Percentiles rank a stretch among this genome's conserved stretches.
phyloP scores from a whole-genome alignment of 2,888 invertebrate genomes.

The Ferrisia virgata region DNA sequence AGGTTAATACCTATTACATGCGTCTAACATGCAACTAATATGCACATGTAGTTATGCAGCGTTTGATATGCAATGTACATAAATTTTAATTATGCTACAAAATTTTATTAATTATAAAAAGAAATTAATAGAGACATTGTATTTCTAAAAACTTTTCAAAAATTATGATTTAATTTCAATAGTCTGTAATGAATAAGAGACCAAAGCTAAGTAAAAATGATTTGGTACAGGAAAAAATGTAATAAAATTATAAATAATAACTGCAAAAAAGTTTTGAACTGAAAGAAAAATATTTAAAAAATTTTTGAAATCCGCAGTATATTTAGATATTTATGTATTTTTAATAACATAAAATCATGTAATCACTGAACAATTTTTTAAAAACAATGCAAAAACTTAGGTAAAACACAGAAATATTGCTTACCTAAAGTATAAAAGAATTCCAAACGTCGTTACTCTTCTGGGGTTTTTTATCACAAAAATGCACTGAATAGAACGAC shows the following conservation, averaged over 20 bases:
- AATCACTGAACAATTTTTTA: too few relatives aligned
- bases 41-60: too few relatives aligned
- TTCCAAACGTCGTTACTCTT: background rate
- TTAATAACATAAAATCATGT: too few relatives aligned
- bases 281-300: too few relatives aligned
- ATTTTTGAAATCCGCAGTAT: too few relatives aligned
- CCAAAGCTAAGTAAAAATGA: too few relatives aligned
- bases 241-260: too few relatives aligned
- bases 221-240: too few relatives aligned
- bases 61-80: background rate
- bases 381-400: background rate
- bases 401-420: background rate
- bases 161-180: background rate
- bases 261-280: too few relatives aligned
- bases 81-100: background rate
- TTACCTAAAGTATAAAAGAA: background rate
- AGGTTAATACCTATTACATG: background rate
- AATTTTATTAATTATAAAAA: background rate
- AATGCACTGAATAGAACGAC: slow-evolving; percentile 6
- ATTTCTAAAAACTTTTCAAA: background rate
- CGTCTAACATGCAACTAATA: background rate
- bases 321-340: too few relatives aligned
- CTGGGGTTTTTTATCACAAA: background rate
- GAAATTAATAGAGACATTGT: background rate
- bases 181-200: too few relatives aligned